Evolutionary conservation across 2,888 invertebrate genomes (phyloP).

Genomic region (Drosophila rubida): DNA sequence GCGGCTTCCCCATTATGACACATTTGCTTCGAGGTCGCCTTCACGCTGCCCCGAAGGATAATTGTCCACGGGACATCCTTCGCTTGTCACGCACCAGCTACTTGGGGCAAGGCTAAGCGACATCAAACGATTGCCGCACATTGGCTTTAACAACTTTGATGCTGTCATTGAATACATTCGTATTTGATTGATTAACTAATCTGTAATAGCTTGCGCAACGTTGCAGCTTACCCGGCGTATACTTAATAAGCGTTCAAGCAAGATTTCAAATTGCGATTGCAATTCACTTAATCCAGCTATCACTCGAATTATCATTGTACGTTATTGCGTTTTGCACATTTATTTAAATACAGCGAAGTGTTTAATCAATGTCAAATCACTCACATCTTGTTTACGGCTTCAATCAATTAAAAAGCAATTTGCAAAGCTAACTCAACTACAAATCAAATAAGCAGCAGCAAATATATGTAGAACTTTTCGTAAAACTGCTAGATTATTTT

Average conservation of each 20-base stretch:
- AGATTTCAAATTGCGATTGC: background rate
- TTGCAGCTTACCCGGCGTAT: background rate
- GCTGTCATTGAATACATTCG: conserved; percentile 16
- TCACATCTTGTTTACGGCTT: no score
- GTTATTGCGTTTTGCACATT: background rate
- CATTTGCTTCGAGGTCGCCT: conserved; percentile 56
- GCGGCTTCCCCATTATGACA: conserved; percentile 60
- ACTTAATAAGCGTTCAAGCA: conserved; percentile 1
- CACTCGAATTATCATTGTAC: background rate
- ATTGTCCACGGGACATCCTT: conserved; percentile 64
- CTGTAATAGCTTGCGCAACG: background rate
- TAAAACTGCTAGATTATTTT: no score
- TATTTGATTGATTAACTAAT: conserved; percentile 38
- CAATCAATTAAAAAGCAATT: no score
- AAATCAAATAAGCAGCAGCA: no score
- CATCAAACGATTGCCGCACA: background rate
- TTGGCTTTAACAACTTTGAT: conserved; percentile 4
- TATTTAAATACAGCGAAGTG: no score
- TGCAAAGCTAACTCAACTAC: no score
- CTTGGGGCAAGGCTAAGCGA: conserved; percentile 49
- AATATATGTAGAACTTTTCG: no score
- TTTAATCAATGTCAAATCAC: no score
- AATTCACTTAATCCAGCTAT: background rate
- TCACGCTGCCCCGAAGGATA: conserved; percentile 59
- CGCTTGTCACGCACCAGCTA: conserved; percentile 35